A percentile compares a stretch with the other conserved stretches of the same genome.
These are phyloP conservation scores for Schlechtendalia chinensis DNA, from an alignment of 1,140 invertebrate genomes.

Conservation along the genomic window DNA sequence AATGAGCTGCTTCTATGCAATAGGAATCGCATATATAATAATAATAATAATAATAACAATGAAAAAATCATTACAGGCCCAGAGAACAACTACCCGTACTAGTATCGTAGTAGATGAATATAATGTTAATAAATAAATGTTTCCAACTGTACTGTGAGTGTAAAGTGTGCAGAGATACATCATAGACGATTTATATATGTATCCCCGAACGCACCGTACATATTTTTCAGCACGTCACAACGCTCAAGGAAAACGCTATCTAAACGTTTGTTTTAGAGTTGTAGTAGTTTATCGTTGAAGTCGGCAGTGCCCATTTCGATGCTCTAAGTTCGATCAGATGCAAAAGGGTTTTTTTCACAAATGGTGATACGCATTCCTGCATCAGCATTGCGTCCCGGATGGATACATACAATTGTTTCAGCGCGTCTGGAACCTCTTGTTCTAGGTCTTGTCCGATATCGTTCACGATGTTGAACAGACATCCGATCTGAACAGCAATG, in stretches of 20 bases:
- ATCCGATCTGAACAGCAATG: conserved; percentile 68
- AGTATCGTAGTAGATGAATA: too few species aligned
- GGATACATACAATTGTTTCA: conserved; percentile 72
- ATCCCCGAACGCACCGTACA: too few species aligned
- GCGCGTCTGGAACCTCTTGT: conserved; percentile 71
- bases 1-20: too few species aligned
- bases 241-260: neutral
- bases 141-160: too few species aligned
- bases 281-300: conserved; percentile 3
- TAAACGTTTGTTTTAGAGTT: conserved; percentile 5
- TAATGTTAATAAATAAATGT: too few species aligned
- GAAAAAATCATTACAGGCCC: too few species aligned
- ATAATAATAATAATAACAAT: too few species aligned
- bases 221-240: too few species aligned
- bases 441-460: conserved; percentile 83
- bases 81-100: too few species aligned
- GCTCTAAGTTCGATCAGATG: conserved; percentile 86
- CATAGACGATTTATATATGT: too few species aligned
- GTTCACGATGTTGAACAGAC: conserved; percentile 81
- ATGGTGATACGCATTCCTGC: conserved; percentile 63
- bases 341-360: conserved; percentile 75
- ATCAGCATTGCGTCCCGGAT: conserved; percentile 83
- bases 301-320: conserved; percentile 56
- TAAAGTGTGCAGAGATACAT: too few species aligned
- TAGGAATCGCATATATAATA: too few species aligned